phyloP scores from a whole-genome alignment of 2,888 invertebrate species.

The Xestia rhomboidea region DNA sequence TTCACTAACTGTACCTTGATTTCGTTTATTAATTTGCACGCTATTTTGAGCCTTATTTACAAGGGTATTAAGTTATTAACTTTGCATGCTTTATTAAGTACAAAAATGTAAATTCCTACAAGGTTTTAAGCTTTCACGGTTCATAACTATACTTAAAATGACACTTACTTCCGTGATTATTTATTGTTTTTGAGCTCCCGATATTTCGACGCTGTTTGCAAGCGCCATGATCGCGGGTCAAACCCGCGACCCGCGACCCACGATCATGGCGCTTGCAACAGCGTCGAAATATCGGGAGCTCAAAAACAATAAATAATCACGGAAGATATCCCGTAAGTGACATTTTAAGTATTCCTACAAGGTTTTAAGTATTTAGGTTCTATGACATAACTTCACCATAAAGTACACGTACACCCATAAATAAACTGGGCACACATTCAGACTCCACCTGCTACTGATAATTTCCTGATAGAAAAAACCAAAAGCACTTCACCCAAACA shows the following conservation, averaged over 20 bases:
- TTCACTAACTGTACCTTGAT: constrained; percentile 51
- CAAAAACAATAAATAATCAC: too few relatives aligned
- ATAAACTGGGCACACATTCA: background rate
- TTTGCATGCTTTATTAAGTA: background rate
- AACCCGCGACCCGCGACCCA: too few relatives aligned
- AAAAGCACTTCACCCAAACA: background rate
- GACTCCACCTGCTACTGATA: background rate
- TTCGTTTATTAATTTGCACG: constrained; percentile 25
- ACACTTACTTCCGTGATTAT: too few relatives aligned
- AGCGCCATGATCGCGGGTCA: too few relatives aligned
- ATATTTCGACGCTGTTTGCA: too few relatives aligned
- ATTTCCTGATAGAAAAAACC: background rate
- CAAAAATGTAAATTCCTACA: background rate
- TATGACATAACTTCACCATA: background rate
- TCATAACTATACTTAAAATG: too few relatives aligned
- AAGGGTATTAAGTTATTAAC: constrained; percentile 14
- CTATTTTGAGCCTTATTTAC: constrained; percentile 3
- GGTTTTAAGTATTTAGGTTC: background rate
- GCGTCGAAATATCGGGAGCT: too few relatives aligned
- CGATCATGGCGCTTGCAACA: too few relatives aligned
- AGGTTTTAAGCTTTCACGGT: background rate
- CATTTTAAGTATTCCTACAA: too few relatives aligned
- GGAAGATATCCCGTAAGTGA: too few relatives aligned
- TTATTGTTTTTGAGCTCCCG: too few relatives aligned
- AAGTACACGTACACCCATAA: background rate